These are phyloP conservation scores for Conops quadrifasciatus DNA, from an alignment of 2,888 invertebrate species.

Conservation along the genomic window DNA sequence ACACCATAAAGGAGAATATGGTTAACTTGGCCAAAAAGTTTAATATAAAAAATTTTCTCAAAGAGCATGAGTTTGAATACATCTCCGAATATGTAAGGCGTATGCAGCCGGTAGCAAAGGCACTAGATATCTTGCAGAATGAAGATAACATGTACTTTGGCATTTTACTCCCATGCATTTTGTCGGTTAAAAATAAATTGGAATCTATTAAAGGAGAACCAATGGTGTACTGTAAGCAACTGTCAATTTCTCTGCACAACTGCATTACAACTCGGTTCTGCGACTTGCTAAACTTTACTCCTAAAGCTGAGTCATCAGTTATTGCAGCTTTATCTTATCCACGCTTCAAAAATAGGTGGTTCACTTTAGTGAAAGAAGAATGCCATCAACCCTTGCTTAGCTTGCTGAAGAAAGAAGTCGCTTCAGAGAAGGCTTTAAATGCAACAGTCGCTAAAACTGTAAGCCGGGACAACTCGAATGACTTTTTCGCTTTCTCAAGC, in stretches of 20 bases:
- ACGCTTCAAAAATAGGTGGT: constrained; percentile 31
- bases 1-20: not conserved
- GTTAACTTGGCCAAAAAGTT: not conserved
- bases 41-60: not conserved
- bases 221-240: constrained; percentile 14
- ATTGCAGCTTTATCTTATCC: constrained; percentile 33
- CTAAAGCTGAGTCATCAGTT: constrained; percentile 24
- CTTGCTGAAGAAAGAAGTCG: not conserved
- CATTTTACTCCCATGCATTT: not conserved
- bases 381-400: not conserved
- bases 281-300: constrained; percentile 19
- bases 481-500: not conserved
- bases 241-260: constrained; percentile 16
- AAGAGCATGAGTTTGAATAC: constrained; percentile 2
- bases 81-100: not conserved
- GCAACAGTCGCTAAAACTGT: not conserved
- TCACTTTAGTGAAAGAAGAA: constrained; percentile 12
- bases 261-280: constrained; percentile 22
- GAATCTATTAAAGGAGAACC: constrained; percentile 3
- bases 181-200: constrained; percentile 5
- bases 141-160: constrained; percentile 7
- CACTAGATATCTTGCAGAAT: constrained; percentile 4
- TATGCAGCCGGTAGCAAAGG: constrained; percentile 6
- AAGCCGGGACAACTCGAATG: not conserved
- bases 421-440: constrained; percentile 1